phyloP scores from a whole-genome alignment of 2,797 vertebrate species.

The Pseudochaenichthys georgianus region DNA sequence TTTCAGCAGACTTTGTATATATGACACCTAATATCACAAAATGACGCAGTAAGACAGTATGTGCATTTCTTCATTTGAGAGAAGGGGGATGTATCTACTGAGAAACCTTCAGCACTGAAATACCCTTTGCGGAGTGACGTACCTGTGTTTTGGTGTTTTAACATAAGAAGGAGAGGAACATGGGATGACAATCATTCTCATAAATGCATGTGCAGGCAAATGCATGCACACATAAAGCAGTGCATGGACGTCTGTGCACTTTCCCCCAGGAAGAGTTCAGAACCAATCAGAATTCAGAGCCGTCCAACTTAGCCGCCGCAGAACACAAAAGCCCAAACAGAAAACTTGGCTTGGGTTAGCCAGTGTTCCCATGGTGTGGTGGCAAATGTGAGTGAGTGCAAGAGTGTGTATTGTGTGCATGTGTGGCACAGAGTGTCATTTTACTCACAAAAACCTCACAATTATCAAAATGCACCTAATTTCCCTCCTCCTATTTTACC shows the following conservation, averaged over 20 bases:
- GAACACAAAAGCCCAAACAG: slow-evolving; percentile 49
- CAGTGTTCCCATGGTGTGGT: slow-evolving; percentile 40
- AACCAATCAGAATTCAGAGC: slow-evolving; percentile 39
- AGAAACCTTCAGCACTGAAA: slow-evolving; percentile 18
- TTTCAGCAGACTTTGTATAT: slow-evolving; percentile 50
- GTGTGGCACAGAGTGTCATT: slow-evolving; percentile 27
- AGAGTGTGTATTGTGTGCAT: background rate
- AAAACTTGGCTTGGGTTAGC: slow-evolving; percentile 42
- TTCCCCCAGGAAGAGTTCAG: slow-evolving; percentile 45
- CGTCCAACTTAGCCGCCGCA: slow-evolving; percentile 18
- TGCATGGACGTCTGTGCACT: slow-evolving; percentile 6
- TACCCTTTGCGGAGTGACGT: slow-evolving; percentile 22
- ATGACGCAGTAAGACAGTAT: slow-evolving; percentile 26
- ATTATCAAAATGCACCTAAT: slow-evolving; percentile 38
- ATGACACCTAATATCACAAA: slow-evolving; percentile 52
- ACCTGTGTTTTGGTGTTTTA: slow-evolving; percentile 16
- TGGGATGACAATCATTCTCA: slow-evolving; percentile 5
- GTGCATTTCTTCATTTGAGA: slow-evolving; percentile 37
- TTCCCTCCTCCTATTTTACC: slow-evolving; percentile 20
- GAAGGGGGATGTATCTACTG: slow-evolving; percentile 3
- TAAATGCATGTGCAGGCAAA: background rate
- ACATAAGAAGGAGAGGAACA: background rate
- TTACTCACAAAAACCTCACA: slow-evolving; percentile 35
- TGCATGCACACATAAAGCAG: slow-evolving; percentile 4
- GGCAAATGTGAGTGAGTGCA: slow-evolving; percentile 7